A percentile compares a stretch with the other conserved stretches of the same genome.
Evolutionary conservation across 2,888 invertebrate species (phyloP).

Genomic region (Synanthedon tipuliformis): DNA sequence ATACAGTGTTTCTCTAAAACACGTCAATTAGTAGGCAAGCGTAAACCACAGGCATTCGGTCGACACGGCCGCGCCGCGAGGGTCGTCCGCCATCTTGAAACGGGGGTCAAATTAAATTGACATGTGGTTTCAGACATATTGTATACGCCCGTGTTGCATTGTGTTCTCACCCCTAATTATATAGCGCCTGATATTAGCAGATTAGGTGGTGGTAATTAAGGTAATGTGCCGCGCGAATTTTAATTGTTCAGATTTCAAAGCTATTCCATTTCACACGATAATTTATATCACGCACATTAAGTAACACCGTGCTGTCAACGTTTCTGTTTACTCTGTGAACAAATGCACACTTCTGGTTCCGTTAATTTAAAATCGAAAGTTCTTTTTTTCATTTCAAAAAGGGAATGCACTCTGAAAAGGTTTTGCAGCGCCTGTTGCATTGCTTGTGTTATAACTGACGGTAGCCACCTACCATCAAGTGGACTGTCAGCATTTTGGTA

Average conservation of each 20-base stretch:
- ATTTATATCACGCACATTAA: no score
- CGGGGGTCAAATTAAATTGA: constrained; percentile 67
- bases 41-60: constrained; percentile 51
- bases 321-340: no score
- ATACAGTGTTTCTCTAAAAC: constrained; percentile 49
- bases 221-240: constrained; percentile 43
- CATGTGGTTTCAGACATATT: constrained; percentile 64
- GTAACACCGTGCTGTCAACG: no score
- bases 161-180: constrained; percentile 66
- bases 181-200: constrained; percentile 50
- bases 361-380: no score
- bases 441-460: no score
- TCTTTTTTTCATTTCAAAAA: no score
- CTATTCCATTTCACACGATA: constrained; percentile 28
- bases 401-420: no score
- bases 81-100: constrained; percentile 60
- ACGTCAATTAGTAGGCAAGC: constrained; percentile 56
- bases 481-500: no score
- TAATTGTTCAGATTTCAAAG: constrained; percentile 31
- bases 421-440: no score
- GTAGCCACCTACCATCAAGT: no score
- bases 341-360: no score
- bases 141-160: constrained; percentile 47
- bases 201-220: constrained; percentile 55
- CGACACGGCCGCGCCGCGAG: constrained; percentile 33